A percentile compares a stretch with the other conserved stretches of the same genome.
These are phyloP conservation scores for Lasioglossum marginatum DNA, from an alignment of 2,888 invertebrate genomes.

Conservation along the genomic window DNA sequence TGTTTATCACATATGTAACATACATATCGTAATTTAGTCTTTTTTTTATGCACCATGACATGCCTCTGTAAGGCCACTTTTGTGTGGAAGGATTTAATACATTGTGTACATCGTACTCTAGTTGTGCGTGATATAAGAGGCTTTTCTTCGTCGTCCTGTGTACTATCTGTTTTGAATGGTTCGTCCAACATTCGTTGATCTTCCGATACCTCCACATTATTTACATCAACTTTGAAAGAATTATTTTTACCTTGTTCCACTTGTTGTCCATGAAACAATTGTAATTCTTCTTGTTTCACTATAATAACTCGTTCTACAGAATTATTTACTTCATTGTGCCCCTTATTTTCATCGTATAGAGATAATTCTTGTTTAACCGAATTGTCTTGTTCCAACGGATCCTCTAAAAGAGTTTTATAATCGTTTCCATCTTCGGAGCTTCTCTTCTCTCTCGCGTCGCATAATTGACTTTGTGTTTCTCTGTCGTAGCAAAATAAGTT, in stretches of 20 bases:
- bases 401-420: constrained; percentile 41
- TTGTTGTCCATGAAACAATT: not conserved
- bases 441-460: constrained; percentile 15
- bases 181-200: constrained; percentile 26
- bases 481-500: constrained; percentile 45
- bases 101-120: constrained; percentile 75
- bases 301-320: constrained; percentile 14
- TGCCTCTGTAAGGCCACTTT: constrained; percentile 75
- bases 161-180: constrained; percentile 6
- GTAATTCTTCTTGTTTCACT: constrained; percentile 27
- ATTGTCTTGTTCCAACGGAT: constrained; percentile 16
- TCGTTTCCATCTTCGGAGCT: constrained; percentile 18
- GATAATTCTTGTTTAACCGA: constrained; percentile 35
- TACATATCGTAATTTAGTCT: constrained; percentile 75
- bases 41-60: constrained; percentile 72
- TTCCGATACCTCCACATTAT: constrained; percentile 2
- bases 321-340: constrained; percentile 9
- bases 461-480: constrained; percentile 41
- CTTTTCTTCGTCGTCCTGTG: constrained; percentile 75
- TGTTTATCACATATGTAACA: constrained; percentile 79
- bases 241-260: constrained; percentile 10
- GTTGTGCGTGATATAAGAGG: constrained; percentile 75
- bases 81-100: constrained; percentile 77
- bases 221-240: constrained; percentile 8
- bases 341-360: not conserved